Conservation (phyloP, 2,113 vertebrate species). For the Petromus typicus region DNA sequence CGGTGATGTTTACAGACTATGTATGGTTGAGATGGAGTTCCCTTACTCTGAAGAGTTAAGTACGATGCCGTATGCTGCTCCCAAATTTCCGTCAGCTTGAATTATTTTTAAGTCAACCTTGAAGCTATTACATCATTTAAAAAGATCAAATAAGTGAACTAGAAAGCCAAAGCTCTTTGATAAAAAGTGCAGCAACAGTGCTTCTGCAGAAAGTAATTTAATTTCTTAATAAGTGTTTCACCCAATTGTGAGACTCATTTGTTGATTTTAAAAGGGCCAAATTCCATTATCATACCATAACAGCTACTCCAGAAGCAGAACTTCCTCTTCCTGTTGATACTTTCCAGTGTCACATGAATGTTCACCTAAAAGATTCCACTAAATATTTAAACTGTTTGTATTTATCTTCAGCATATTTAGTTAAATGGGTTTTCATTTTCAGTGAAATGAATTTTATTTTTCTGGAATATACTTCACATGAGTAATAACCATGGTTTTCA, state of each 20-base stretch:
- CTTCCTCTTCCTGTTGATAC: slow-evolving; percentile 83
- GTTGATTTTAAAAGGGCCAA: slow-evolving; percentile 82
- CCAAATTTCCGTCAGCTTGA: neutral
- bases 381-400: slow-evolving; percentile 67
- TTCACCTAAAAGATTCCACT: slow-evolving; percentile 77
- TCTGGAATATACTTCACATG: neutral
- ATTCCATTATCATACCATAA: slow-evolving; percentile 81
- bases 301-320: slow-evolving; percentile 76
- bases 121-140: neutral
- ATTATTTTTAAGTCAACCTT: slow-evolving; percentile 14
- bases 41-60: neutral
- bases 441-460: slow-evolving; percentile 22
- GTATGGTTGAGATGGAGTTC: neutral
- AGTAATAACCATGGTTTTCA: neutral
- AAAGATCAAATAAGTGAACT: slow-evolving; percentile 23
- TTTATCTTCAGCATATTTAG: slow-evolving; percentile 30
- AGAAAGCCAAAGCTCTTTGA: slow-evolving; percentile 49
- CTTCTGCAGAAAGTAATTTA: slow-evolving; percentile 63
- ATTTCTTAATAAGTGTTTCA: slow-evolving; percentile 66
- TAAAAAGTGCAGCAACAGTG: neutral
- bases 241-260: slow-evolving; percentile 64
- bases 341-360: slow-evolving; percentile 76
- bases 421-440: slow-evolving; percentile 51
- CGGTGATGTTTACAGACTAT: neutral
- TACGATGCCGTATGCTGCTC: neutral